A percentile compares a stretch with the other conserved stretches of the same genome.
Conservation (phyloP, 1,140 invertebrate genomes). For the Triops longicaudatus region DNA sequence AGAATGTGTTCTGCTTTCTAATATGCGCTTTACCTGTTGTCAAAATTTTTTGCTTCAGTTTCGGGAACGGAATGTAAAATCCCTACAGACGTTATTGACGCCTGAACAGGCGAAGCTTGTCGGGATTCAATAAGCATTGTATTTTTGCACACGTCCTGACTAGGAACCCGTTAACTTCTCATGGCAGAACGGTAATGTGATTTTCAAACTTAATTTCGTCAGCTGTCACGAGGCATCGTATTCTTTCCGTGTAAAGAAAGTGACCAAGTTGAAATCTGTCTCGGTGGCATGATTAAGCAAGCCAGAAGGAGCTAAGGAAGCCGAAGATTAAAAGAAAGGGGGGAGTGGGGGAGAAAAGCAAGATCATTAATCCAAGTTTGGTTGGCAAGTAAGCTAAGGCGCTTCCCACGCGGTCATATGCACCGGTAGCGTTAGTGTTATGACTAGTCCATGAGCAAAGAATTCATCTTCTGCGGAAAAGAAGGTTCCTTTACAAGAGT, state of each 20-base stretch:
- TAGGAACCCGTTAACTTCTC: background rate
- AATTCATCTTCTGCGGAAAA: no score
- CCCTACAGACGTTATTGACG: background rate
- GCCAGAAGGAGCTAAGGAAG: background rate
- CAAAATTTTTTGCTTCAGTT: no score
- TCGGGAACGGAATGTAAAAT: no score
- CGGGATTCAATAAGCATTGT: background rate
- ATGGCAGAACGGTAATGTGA: background rate
- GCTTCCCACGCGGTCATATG: background rate
- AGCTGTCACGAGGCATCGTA: background rate
- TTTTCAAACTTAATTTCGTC: background rate
- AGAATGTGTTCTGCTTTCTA: no score
- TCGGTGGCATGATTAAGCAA: background rate
- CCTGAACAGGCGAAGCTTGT: background rate
- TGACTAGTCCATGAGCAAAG: no score
- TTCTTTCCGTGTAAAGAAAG: background rate
- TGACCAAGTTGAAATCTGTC: background rate
- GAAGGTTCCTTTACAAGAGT: no score
- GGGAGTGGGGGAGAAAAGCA: background rate
- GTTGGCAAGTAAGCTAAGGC: background rate
- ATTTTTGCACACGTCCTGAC: background rate
- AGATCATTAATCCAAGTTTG: slow-evolving; percentile 3
- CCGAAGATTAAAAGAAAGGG: background rate
- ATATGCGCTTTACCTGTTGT: no score
- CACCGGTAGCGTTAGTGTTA: background rate